Base-by-base conservation (phyloP, 2,113 vertebrate species). In the Ornithorhynchus anatinus region DNA sequence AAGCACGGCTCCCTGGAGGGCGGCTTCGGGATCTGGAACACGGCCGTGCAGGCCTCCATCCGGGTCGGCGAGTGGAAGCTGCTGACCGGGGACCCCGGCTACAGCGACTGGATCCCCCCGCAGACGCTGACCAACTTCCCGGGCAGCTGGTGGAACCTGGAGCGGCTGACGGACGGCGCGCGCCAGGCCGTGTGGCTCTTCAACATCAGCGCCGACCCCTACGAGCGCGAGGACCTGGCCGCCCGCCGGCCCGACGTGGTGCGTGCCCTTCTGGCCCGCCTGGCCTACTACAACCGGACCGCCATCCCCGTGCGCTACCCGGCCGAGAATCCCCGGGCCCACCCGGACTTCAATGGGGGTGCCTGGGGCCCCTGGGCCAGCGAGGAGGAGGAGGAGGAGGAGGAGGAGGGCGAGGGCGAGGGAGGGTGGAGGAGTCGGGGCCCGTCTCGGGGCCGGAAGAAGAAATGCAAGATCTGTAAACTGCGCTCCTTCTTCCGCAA, bases 351-450 rank as follows among this genome's bases (percentile, higher is more conserved):
- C 61, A 97, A 99, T 0, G 97, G 96, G 0, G 98, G 97, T 0
- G 97, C 96, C 15, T 99, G 98, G 98, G 95, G 94, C 3, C 97
- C 98, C 3, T 99, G 98, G 98, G 95, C 95, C 15, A 94, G 90
- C 0, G 96, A 97, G 8, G 95, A 95, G 1, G 96, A 98, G 3
- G 89, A 14, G 0, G 97, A 97, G 3, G 93, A 93, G 7, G 90
- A 90, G 58, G 95, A 93, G 56, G 91, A 93, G 9, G 93, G 89
- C 84, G 87, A 86, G 19, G 83, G 63, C 36, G 92, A 80, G 69
- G 77, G 78, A 0, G 59, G 69, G 0, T 35, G 68, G 10, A 81
- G 84, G 42, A 75, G 77, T 16, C 48, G 75, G 47, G 94, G 93
- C 54, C 92, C 72, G 29, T 94, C 89, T 69, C 92, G 94, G 66